phyloP scores from a whole-genome alignment of 2,797 vertebrate genomes.

The Clamator glandarius region DNA sequence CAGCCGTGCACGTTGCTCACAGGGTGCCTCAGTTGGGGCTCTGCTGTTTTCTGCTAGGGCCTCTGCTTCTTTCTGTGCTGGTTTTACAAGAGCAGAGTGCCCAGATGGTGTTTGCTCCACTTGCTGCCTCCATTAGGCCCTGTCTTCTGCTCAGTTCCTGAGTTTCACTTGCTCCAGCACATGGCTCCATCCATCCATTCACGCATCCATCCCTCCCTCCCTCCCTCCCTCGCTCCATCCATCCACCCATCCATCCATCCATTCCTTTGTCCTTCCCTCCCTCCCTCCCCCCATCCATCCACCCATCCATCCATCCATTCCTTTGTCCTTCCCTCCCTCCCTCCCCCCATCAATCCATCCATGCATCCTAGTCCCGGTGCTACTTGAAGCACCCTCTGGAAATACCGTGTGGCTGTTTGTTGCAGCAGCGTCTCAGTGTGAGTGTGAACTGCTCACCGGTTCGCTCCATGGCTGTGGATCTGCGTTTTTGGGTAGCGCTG shows the following conservation, averaged over 20 bases:
- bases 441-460: accelerated
- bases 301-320: background rate
- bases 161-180: background rate
- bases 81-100: background rate
- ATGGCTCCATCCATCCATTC: no score
- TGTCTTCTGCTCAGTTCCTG: background rate
- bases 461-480: background rate
- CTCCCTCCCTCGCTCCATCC: no score
- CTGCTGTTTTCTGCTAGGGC: background rate
- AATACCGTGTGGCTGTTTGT: accelerated
- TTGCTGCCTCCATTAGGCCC: background rate
- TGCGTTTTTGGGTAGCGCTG: background rate
- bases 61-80: background rate
- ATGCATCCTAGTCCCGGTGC: background rate
- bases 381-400: background rate
- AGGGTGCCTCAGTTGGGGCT: no score
- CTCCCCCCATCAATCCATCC: background rate
- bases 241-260: no score
- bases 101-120: accelerated
- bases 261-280: no score
- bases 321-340: no score
- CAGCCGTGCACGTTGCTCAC: accelerated
- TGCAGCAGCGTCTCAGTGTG: background rate
- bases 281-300: no score
- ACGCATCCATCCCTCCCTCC: no score